Evolutionary conservation across 2,113 vertebrate genomes (phyloP).

Genomic region (Hiodon tergisus): DNA sequence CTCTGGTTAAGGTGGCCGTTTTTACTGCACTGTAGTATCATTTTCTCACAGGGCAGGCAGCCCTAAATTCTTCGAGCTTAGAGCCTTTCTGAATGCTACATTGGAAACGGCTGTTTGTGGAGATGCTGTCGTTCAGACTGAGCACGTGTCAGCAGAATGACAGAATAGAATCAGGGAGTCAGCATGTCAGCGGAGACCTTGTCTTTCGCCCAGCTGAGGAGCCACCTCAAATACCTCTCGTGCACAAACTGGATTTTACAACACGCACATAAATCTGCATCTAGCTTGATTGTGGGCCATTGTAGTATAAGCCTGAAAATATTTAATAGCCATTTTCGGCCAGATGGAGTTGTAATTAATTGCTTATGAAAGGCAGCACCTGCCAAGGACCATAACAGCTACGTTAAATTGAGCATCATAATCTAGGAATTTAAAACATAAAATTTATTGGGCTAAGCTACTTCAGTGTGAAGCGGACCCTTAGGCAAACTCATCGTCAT

Average conservation of each 20-base stretch:
- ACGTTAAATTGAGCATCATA: constrained; percentile 46
- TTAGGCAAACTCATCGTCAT: constrained; percentile 21
- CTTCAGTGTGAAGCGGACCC: constrained; percentile 24
- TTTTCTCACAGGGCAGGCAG: no score
- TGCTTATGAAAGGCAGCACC: constrained; percentile 50
- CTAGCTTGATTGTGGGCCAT: constrained; percentile 55
- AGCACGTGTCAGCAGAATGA: constrained; percentile 37
- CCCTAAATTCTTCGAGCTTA: no score
- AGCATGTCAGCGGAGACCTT: no score
- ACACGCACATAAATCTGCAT: constrained; percentile 37
- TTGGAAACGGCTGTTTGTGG: neutral
- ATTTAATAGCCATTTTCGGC: constrained; percentile 45
- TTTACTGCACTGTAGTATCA: no score
- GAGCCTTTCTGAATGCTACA: no score
- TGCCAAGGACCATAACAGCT: constrained; percentile 49
- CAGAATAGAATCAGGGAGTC: no score
- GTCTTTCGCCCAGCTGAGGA: no score
- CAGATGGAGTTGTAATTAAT: constrained; percentile 54
- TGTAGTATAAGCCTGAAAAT: constrained; percentile 46
- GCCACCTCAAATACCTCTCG: no score
- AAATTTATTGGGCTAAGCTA: constrained; percentile 35
- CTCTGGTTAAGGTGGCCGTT: no score
- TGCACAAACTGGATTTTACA: constrained; percentile 20
- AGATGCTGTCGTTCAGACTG: constrained; percentile 29
- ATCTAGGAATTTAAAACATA: constrained; percentile 45